Conservation (phyloP, 1,140 invertebrate genomes). For the Hormaphis cornu region DNA sequence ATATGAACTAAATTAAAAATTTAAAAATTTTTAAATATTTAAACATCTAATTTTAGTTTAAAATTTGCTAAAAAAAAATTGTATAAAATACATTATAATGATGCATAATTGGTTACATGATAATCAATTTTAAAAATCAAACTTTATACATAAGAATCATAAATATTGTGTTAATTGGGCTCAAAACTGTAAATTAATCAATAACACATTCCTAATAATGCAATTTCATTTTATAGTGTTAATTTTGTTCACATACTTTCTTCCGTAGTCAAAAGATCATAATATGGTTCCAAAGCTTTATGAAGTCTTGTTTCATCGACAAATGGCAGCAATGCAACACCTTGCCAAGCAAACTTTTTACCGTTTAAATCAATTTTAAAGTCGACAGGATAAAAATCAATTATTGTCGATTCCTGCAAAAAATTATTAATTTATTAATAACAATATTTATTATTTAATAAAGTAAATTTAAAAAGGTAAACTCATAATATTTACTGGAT, state of each 20-base stretch:
- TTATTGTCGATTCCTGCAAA: slow-evolving; percentile 78
- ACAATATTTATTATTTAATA: not conserved
- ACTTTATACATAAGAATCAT: no score
- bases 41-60: no score
- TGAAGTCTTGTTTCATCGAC: slow-evolving; percentile 90
- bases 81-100: no score
- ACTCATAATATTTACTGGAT: slow-evolving; percentile 54
- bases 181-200: no score
- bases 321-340: slow-evolving; percentile 94
- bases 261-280: slow-evolving; percentile 64
- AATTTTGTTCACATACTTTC: slow-evolving; percentile 49
- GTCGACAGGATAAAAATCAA: slow-evolving; percentile 97
- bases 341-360: slow-evolving; percentile 99
- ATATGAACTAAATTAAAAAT: no score
- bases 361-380: slow-evolving; percentile 99
- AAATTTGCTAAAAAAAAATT: no score
- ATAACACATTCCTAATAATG: no score
- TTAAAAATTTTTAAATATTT: no score
- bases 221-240: no score
- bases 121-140: no score
- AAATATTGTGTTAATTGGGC: no score
- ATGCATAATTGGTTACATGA: no score
- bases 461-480: not conserved
- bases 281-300: slow-evolving; percentile 72
- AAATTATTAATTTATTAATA: slow-evolving; percentile 32